Percentiles rank a stretch among this genome's conserved stretches.
Conservation (phyloP, 2,888 invertebrate species). For the Agriopis leucophaearia region DNA sequence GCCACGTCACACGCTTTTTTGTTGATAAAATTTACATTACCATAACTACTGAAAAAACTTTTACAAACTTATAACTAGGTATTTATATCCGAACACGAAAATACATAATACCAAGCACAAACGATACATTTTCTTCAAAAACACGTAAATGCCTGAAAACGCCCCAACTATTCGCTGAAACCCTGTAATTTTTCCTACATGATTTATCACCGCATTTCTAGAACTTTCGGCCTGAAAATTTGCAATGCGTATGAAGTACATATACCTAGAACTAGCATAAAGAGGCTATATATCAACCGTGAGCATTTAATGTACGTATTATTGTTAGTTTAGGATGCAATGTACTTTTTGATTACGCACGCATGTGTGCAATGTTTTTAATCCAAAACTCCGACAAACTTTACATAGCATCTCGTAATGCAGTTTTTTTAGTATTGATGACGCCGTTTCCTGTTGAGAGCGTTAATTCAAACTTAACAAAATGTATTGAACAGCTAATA, state of each 20-base stretch:
- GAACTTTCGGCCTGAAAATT: constrained; percentile 51
- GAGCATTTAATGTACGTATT: constrained; percentile 46
- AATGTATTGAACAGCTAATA: no score
- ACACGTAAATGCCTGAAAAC: constrained; percentile 14
- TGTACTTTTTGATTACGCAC: constrained; percentile 18
- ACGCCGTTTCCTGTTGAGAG: no score
- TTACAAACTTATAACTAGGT: no score
- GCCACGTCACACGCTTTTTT: no score
- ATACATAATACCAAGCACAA: constrained; percentile 4
- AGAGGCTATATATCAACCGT: constrained; percentile 45
- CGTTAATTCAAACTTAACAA: no score
- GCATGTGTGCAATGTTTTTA: no score
- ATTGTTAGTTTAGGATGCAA: constrained; percentile 32
- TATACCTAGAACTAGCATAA: constrained; percentile 37
- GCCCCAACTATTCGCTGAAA: constrained; percentile 28
- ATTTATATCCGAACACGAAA: no score
- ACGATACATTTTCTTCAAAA: constrained; percentile 7
- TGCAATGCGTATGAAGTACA: constrained; percentile 61
- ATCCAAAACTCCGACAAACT: no score
- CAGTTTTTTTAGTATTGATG: no score
- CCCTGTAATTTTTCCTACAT: constrained; percentile 47
- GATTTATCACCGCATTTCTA: constrained; percentile 47
- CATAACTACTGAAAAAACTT: no score
- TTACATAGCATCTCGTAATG: no score
- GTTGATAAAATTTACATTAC: no score